Base-by-base conservation (phyloP, 2,888 invertebrate genomes). In the Cetonia aurata region DNA sequence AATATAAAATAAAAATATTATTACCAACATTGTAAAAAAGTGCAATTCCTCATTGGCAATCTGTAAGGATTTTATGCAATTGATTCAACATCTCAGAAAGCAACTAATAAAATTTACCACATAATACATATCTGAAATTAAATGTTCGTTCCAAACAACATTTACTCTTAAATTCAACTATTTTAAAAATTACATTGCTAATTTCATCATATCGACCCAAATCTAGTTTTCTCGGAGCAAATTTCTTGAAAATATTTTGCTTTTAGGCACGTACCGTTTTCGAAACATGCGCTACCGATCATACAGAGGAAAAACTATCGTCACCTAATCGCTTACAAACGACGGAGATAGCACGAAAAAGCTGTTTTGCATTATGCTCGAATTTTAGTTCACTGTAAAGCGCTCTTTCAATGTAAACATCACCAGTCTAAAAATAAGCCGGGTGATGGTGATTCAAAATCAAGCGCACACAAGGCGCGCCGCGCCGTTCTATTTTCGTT, bases 401-500 rank as follows among this genome's bases (percentile, higher is more conserved):
- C 62, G 50, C 50, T 12, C 50, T 50, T 50, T 65, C 62, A 65
- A 65, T 65, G 62, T 65, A 65, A 65, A 65, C 62, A 65, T 50
- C 62, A 37, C 62, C 12, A 48, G 13, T 50, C 62, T 65, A 65
- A 65, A 65, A 52, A 65, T 65, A 65, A 65, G 15, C 50, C 37
- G 37, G 50, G 50, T 52, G 50, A 65, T 65, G 62, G 62, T 65
- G 62, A 65, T 65, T 65, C 62, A 65, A 65, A 65, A 65, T 65
- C 50, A 37, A 65, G 62, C 62, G 50, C 17, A 52, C 50, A 65
- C 62, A 15, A 37, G 37, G 37, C 41, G 37, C 37, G 50, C 37
- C 52, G 62, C 50, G 62, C 62, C 37, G 50, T 65, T 65, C 62
- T 65, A 65, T 65, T 65, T 65, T 65, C 62, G 62, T 65, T 65